Base-by-base conservation (phyloP, 1,140 invertebrate genomes). In the Hesperophylax magnus region DNA sequence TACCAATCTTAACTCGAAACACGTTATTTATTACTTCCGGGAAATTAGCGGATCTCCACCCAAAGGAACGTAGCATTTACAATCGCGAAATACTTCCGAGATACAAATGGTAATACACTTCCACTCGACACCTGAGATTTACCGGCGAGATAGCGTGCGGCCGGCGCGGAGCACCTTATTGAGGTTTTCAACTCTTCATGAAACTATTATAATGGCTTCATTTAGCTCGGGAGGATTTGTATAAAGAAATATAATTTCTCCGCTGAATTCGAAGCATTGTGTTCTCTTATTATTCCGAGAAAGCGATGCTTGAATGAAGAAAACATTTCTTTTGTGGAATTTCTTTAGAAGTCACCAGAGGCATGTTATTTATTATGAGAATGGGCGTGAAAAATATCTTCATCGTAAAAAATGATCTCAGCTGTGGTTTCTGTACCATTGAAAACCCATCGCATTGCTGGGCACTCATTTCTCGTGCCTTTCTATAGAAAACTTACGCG, bases 221-320 rank as follows among this genome's bases (percentile, higher is more conserved):
- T 14, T 58, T 58, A 58, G 54, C 54, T 58, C 20, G 54, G 54
- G 20, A 20, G 54, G 20, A 18, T 58, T 58, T 18, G 20, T 58
- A 58, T 58, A 58, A 58, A 58, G 54, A 58, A 58, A 58, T 58
- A 58, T 58, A 58, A 58, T 58, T 58, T 20, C 54, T 58, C 34
- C 54, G 54, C 14, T 58, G 54, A 18, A 58, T n/a, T 58, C 17
- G 54, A 6, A 39, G 54, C 54, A 58, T 58, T 58, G 54, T 58
- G 54, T 58, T 20, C 54, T 58, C 7, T 58, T 58, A 58, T 58
- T 58, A 58, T 58, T 58, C 54, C 17, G 54, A 58, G 54, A 58
- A 58, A 58, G 54, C 54, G 20, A 58, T 58, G 54, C 54, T 58
- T 58, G 54, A 58, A 58, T 58, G 54, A 20, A 58, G 54, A 58